A percentile compares a stretch with the other conserved stretches of the same genome.
phyloP scores from a whole-genome alignment of 2,113 vertebrate genomes.

The Malurus melanocephalus region DNA sequence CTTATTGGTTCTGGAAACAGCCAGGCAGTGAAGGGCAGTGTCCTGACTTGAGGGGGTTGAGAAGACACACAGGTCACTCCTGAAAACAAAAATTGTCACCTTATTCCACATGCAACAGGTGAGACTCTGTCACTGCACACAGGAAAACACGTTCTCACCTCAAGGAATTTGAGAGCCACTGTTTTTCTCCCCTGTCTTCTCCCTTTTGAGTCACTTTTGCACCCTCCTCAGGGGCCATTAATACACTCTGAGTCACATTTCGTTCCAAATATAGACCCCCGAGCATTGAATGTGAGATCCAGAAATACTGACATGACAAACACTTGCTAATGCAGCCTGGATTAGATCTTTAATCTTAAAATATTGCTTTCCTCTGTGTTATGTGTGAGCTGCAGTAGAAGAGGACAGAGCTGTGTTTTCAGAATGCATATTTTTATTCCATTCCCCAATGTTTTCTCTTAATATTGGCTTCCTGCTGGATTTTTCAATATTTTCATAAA shows the following conservation, averaged over 20 bases:
- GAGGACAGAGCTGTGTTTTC: not conserved
- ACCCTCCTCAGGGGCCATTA: not conserved
- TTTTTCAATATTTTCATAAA: not conserved
- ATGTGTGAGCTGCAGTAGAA: not conserved
- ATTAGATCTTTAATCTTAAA: constrained; percentile 1
- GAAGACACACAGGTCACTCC: not conserved
- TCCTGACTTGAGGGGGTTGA: accelerated
- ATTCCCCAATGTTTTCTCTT: not conserved
- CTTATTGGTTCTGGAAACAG: not conserved
- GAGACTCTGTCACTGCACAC: not conserved
- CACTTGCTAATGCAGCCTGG: not conserved
- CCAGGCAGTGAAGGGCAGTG: not conserved
- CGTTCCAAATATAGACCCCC: constrained; percentile 20
- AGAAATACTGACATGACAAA: constrained; percentile 28
- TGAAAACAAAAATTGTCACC: not conserved
- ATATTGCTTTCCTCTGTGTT: not conserved
- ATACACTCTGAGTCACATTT: constrained; percentile 19
- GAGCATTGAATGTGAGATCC: not conserved
- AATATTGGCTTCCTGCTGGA: not conserved
- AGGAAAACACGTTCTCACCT: not conserved
- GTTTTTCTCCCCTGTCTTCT: not conserved
- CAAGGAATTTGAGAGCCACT: not conserved
- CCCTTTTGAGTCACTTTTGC: not conserved
- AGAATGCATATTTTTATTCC: not conserved
- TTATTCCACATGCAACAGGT: not conserved